Conservation (phyloP, 2,888 invertebrate genomes). For the Ctenicera cuprea region DNA sequence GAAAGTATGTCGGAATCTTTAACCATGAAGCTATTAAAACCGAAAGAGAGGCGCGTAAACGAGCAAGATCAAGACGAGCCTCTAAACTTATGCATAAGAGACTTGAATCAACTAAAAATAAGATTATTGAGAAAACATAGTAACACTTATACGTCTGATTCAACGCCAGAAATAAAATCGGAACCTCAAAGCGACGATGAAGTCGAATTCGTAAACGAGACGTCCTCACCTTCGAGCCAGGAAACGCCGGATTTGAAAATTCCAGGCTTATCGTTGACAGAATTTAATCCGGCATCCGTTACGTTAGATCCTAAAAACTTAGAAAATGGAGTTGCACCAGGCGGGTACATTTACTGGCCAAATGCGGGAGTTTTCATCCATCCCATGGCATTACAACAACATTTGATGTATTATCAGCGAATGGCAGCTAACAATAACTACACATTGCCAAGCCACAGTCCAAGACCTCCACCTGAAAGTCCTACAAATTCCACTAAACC, state of each 20-base stretch:
- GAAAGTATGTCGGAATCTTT: slow-evolving; percentile 52
- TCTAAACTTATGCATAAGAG: slow-evolving; percentile 88
- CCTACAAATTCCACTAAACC: slow-evolving; percentile 52
- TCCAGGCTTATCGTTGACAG: slow-evolving; percentile 57
- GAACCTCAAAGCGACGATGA: slow-evolving; percentile 76
- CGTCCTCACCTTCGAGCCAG: slow-evolving; percentile 63
- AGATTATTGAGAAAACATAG: slow-evolving; percentile 79
- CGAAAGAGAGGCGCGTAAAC: slow-evolving; percentile 69
- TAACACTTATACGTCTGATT: slow-evolving; percentile 76
- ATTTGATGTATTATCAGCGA: slow-evolving; percentile 84
- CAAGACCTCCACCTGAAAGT: slow-evolving; percentile 62
- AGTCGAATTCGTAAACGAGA: slow-evolving; percentile 71
- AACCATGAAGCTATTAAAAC: slow-evolving; percentile 67
- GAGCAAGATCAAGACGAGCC: slow-evolving; percentile 80
- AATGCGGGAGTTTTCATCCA: slow-evolving; percentile 83
- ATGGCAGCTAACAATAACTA: slow-evolving; percentile 76
- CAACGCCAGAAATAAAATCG: slow-evolving; percentile 76
- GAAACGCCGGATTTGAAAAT: slow-evolving; percentile 61
- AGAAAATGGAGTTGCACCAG: slow-evolving; percentile 69
- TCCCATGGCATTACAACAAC: slow-evolving; percentile 83
- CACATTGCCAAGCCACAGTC: slow-evolving; percentile 63
- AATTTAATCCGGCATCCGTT: slow-evolving; percentile 63
- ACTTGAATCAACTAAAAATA: slow-evolving; percentile 82
- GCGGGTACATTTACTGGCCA: slow-evolving; percentile 82
- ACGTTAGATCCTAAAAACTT: slow-evolving; percentile 71